Conservation (phyloP, 2,113 vertebrate genomes). For the Brachypteracias leptosomus region DNA sequence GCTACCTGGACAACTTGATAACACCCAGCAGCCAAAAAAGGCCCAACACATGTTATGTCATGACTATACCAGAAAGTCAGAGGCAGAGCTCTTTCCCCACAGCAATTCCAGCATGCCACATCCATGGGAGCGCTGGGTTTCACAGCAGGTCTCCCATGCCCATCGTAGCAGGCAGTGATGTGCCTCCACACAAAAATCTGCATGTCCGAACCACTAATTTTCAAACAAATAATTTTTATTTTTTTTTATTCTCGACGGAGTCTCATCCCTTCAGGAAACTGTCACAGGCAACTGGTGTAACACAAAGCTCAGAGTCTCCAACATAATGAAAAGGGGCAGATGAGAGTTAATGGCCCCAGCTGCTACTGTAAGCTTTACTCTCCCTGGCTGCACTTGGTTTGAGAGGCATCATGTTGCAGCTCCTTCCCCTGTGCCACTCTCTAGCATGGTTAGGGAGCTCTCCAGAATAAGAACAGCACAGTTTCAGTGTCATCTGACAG, state of each 20-base stretch:
- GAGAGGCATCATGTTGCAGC: constrained; percentile 41
- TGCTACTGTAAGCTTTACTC: neutral
- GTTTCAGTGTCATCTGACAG: neutral
- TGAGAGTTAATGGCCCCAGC: constrained; percentile 20
- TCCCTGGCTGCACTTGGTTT: neutral
- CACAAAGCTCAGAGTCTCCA: neutral
- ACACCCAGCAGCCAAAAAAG: neutral
- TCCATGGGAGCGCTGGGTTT: fast-evolving
- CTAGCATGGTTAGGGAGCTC: neutral
- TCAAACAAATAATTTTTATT: neutral
- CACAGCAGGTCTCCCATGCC: neutral
- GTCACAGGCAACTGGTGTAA: neutral
- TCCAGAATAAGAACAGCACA: constrained; percentile 3
- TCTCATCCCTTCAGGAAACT: neutral
- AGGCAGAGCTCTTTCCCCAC: neutral
- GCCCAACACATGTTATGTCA: neutral
- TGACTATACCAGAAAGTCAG: neutral
- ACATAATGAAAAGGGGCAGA: neutral
- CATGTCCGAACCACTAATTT: neutral
- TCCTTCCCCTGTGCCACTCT: neutral
- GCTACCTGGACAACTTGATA: neutral
- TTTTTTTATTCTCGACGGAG: neutral
- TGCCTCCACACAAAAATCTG: neutral
- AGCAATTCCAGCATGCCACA: fast-evolving
- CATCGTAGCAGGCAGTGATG: neutral